Base-by-base conservation (phyloP, 2,113 vertebrate genomes). In the Rhinichthys klamathensis region DNA sequence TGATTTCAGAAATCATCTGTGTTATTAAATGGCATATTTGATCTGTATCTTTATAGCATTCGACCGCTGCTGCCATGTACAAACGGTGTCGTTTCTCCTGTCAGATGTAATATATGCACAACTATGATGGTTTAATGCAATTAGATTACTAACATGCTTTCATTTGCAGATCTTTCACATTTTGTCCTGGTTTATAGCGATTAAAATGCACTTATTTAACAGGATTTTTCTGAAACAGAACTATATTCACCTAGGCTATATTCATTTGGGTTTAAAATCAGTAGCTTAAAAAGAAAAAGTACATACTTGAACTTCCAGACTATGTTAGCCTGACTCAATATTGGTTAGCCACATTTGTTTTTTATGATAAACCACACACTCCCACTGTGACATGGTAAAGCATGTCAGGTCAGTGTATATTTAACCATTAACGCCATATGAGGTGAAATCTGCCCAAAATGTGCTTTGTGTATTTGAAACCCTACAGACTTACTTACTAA, bases 181-280 rank as follows among this genome's bases (percentile, higher is more conserved):
- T 91, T 90, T 46, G 23, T 46, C 70, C 70, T 85, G 91, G 93
- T 92, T 92, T 93, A 51, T 94, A 94, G 92, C 93, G 92, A 93
- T 90, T 80, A 30, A 60, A 38, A 79, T 87, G 88, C 85, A 89
- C 88, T 87, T 87, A 84, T 73, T 72, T 72, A 23, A 41, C 32
- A 56, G 54, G 35, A 18, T 38, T 9, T 38, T 70, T 35, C 2
- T 21, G 58, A 60, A n/a, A 21, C 80, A 15, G 80, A 86, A 70
- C 15, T 56, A 79, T 87, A 41, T 67, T 84, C 44, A 87, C 25
- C 75, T 80, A 67, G 21, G 9, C 76, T 87, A 41, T 84, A 87
- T 82, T 27, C 84, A 51, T 72, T 54, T 87, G 85, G 82, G 54
- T 77, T 77, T 35, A 73, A 82, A 82, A 69, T 58, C 21, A 35